These are phyloP conservation scores for Rutpela maculata DNA, from an alignment of 2,888 invertebrate genomes.

Conservation along the genomic window DNA sequence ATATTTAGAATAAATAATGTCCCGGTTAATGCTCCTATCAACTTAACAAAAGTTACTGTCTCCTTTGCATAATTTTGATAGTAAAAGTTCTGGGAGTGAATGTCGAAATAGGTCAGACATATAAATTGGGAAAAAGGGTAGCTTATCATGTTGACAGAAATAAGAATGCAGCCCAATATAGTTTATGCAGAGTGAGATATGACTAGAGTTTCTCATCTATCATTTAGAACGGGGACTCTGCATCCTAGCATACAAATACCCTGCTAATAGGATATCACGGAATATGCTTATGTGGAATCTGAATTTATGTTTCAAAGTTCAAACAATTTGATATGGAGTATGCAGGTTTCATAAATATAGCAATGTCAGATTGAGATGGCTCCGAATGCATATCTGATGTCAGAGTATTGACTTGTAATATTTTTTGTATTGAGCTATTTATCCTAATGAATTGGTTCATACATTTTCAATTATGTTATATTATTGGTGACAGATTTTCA, in stretches of 20 bases:
- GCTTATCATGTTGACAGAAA: conserved; percentile 63
- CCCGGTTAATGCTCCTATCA: not conserved
- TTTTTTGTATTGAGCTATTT: not conserved
- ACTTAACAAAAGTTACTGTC: not conserved
- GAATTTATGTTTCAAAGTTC: conserved; percentile 26
- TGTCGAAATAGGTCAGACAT: conserved; percentile 9
- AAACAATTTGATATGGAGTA: conserved; percentile 5
- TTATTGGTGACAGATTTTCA: too few species aligned
- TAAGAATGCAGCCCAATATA: conserved; percentile 62
- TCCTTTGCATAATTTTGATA: not conserved
- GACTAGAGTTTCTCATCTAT: conserved; percentile 62
- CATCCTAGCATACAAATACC: conserved; percentile 41
- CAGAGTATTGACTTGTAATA: not conserved
- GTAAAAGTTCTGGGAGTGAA: not conserved
- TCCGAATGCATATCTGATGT: not conserved
- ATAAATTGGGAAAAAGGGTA: conserved; percentile 39
- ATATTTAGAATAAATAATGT: not conserved
- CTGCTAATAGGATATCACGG: conserved; percentile 32
- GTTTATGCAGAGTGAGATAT: conserved; percentile 60
- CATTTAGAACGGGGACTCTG: conserved; percentile 56
- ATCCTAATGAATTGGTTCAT: too few species aligned
- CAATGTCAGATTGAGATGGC: not conserved
- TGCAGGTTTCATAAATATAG: not conserved
- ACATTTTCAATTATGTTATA: too few species aligned
- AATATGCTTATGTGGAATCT: conserved; percentile 20